Percentiles rank a stretch among this genome's conserved stretches.
Evolutionary conservation across 2,888 invertebrate species (phyloP).

Genomic region (Stegophylla sp.): DNA sequence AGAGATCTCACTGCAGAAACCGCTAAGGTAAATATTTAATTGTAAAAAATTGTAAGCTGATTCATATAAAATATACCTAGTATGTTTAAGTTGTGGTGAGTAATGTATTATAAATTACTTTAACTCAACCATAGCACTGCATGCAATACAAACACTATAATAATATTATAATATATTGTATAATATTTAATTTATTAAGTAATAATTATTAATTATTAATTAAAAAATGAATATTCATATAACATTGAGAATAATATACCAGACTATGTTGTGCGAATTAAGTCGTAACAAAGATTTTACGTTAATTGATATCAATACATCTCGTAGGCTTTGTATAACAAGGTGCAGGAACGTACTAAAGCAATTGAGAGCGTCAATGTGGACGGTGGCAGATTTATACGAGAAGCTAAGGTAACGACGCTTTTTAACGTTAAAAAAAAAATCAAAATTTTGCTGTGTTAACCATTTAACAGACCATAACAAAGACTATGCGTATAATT

Average conservation of each 20-base stretch:
- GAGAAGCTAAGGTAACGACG: constrained; percentile 92
- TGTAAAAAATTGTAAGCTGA: constrained; percentile 1
- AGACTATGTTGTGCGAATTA: constrained; percentile 10
- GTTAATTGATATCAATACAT: constrained; percentile 57
- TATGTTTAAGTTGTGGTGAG: constrained; percentile 19
- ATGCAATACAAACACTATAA: constrained; percentile 31
- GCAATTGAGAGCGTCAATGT: constrained; percentile 94
- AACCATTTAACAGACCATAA: constrained; percentile 60
- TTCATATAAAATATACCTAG: neutral
- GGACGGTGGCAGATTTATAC: constrained; percentile 92
- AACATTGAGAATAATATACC: constrained; percentile 28
- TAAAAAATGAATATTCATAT: constrained; percentile 33
- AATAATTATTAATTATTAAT: no score
- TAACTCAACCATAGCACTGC: constrained; percentile 30
- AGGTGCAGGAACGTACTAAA: constrained; percentile 89
- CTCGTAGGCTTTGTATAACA: constrained; percentile 86
- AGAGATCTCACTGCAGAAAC: constrained; percentile 81
- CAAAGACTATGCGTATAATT: constrained; percentile 59
- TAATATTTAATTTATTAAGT: neutral
- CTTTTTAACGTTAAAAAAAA: constrained; percentile 58
- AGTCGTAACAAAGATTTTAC: neutral
- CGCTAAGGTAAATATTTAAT: constrained; percentile 72
- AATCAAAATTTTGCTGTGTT: constrained; percentile 51
- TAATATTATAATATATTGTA: constrained; percentile 37
- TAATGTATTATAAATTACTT: constrained; percentile 29